phyloP scores from a whole-genome alignment of 2,797 vertebrate genomes.

The Ataeniobius toweri region DNA sequence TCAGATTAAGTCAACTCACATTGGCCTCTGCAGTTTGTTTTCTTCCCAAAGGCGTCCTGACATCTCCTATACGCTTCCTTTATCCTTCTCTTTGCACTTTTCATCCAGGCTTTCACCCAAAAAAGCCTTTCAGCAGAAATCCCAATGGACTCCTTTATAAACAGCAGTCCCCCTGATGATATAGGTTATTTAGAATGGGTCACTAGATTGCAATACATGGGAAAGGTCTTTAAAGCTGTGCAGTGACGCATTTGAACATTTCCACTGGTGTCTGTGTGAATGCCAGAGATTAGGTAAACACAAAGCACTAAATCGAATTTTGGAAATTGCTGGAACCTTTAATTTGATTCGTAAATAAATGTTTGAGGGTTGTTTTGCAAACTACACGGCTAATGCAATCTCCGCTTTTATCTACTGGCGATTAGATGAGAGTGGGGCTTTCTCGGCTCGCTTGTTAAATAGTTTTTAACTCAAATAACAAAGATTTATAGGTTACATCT shows the following conservation, averaged over 20 bases:
- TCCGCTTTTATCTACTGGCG: constrained; percentile 54
- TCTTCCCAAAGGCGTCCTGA: constrained; percentile 86
- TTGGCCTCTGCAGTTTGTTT: constrained; percentile 90
- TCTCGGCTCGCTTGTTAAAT: constrained; percentile 75
- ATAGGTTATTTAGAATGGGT: constrained; percentile 90
- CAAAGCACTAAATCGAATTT: constrained; percentile 81
- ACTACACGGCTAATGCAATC: constrained; percentile 83
- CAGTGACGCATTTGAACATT: constrained; percentile 85
- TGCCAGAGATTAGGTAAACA: constrained; percentile 82
- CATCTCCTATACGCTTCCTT: constrained; percentile 89
- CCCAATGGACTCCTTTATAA: constrained; percentile 87
- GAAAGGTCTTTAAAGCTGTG: constrained; percentile 86
- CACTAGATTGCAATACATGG: constrained; percentile 86
- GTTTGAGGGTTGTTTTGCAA: constrained; percentile 69
- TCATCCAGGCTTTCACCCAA: constrained; percentile 80
- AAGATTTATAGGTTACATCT: constrained; percentile 47
- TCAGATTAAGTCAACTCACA: constrained; percentile 96
- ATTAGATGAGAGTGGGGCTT: constrained; percentile 51
- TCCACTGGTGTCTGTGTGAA: constrained; percentile 78
- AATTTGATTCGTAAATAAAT: constrained; percentile 80
- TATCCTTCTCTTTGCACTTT: constrained; percentile 84
- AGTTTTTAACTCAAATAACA: constrained; percentile 66
- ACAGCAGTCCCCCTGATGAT: constrained; percentile 79
- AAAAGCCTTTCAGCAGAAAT: constrained; percentile 83
- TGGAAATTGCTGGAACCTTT: constrained; percentile 82